phyloP scores from a whole-genome alignment of 2,888 invertebrate genomes.

The Tenthredo distinguenda region DNA sequence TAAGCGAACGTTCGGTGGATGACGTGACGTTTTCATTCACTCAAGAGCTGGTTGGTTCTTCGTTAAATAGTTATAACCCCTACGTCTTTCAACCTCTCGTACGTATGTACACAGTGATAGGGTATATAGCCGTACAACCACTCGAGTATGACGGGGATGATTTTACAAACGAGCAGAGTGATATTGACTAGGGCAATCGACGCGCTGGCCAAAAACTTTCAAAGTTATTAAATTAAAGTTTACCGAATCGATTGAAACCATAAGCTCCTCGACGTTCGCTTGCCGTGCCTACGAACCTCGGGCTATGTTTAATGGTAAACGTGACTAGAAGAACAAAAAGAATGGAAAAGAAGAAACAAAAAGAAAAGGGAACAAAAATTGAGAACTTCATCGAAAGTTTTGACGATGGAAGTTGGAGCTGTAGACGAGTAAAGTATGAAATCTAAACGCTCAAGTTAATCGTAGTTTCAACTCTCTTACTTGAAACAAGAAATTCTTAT shows the following conservation, averaged over 20 bases:
- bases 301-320: constrained; percentile 38
- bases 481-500: not conserved
- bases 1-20: constrained; percentile 14
- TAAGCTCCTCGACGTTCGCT: constrained; percentile 27
- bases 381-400: constrained; percentile 1
- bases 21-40: constrained; percentile 47
- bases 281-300: not conserved
- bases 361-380: not conserved
- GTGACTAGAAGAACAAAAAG: constrained; percentile 8
- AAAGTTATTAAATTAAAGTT: constrained; percentile 47
- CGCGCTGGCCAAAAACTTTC: constrained; percentile 8
- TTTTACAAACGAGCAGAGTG: not conserved
- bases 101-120: not conserved
- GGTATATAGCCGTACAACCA: not conserved
- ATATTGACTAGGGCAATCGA: constrained; percentile 4
- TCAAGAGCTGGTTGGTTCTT: not conserved
- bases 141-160: not conserved
- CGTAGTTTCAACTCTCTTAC: not conserved
- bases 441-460: not conserved
- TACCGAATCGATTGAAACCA: constrained; percentile 29
- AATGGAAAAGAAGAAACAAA: not conserved
- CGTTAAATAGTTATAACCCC: constrained; percentile 35
- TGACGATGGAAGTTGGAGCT: not conserved
- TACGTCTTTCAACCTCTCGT: not conserved
- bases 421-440: not conserved